Evolutionary conservation across 2,888 invertebrate species (phyloP).

Genomic region (Hyppa rectilinea): DNA sequence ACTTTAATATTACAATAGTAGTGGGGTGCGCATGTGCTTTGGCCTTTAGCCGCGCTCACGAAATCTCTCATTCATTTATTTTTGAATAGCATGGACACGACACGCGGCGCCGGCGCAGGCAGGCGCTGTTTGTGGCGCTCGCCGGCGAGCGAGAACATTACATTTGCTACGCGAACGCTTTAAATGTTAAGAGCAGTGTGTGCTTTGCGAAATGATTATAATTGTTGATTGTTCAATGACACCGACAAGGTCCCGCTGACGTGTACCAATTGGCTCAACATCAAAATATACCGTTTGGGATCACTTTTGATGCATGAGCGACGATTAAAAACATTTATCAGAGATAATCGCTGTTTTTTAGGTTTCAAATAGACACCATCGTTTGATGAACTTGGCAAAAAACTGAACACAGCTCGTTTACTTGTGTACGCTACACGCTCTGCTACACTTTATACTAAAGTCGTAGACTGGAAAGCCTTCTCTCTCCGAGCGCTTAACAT

Average conservation of each 20-base stretch:
- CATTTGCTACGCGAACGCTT: conserved; percentile 59
- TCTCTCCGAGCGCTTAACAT: background rate
- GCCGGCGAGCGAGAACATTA: conserved; percentile 26
- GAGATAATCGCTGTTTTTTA: conserved; percentile 29
- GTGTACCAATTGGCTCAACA: conserved; percentile 28
- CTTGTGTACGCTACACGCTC: conserved; percentile 21
- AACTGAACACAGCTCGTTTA: conserved; percentile 4
- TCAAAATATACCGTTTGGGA: conserved; percentile 33
- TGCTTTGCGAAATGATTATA: conserved; percentile 61
- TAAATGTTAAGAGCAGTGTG: conserved; percentile 36
- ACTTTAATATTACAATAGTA: conserved; percentile 17
- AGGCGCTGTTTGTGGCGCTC: background rate
- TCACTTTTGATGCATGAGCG: conserved; percentile 31
- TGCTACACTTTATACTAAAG: conserved; percentile 33
- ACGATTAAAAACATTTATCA: conserved; percentile 46
- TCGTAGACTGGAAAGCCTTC: conserved; percentile 28
- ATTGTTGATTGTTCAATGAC: conserved; percentile 56
- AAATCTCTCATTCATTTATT: conserved; percentile 40
- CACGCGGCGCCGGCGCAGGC: conserved; percentile 13
- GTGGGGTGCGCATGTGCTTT: conserved; percentile 16
- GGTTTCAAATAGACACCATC: background rate
- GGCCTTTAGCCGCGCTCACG: conserved; percentile 36
- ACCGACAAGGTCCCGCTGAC: conserved; percentile 51
- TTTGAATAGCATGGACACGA: conserved; percentile 24
- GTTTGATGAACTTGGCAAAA: conserved; percentile 40